Evolutionary conservation across 2,113 vertebrate species (phyloP).

Genomic region (Pogona vitticeps): DNA sequence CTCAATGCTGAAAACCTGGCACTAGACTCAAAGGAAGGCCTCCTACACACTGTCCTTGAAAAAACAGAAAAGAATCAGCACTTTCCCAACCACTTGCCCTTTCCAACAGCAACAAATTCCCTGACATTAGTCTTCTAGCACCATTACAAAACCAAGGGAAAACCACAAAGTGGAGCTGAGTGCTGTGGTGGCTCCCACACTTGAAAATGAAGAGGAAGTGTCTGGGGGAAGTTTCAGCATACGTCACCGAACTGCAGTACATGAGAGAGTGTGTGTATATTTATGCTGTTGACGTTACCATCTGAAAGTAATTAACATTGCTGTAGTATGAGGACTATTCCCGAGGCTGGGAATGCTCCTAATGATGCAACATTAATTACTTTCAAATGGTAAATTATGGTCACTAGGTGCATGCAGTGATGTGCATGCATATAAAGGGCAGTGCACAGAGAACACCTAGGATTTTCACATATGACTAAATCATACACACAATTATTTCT

Average conservation of each 20-base stretch:
- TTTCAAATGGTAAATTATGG: constrained; percentile 60
- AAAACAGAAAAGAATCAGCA: constrained; percentile 61
- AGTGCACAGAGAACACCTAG: rapidly evolving
- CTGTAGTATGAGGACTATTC: constrained; percentile 54
- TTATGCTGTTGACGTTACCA: constrained; percentile 56
- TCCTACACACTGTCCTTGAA: constrained; percentile 38
- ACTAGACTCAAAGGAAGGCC: constrained; percentile 36
- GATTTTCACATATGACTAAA: no score
- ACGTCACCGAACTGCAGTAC: neutral
- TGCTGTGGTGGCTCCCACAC: constrained; percentile 19
- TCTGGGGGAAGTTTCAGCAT: neutral
- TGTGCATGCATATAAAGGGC: neutral
- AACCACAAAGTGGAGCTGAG: constrained; percentile 29
- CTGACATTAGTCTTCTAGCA: constrained; percentile 35
- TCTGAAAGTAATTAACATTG: constrained; percentile 63
- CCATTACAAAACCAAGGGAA: neutral
- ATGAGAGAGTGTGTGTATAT: neutral
- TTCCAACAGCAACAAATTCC: constrained; percentile 58
- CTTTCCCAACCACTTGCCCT: constrained; percentile 53
- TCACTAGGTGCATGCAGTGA: constrained; percentile 9
- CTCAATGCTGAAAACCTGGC: constrained; percentile 60
- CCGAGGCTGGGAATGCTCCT: constrained; percentile 50
- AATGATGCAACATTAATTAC: constrained; percentile 60
- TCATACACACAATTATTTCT: neutral
- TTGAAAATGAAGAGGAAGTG: constrained; percentile 33